phyloP scores from a whole-genome alignment of 2,888 invertebrate species.

The Arenicola marina region DNA sequence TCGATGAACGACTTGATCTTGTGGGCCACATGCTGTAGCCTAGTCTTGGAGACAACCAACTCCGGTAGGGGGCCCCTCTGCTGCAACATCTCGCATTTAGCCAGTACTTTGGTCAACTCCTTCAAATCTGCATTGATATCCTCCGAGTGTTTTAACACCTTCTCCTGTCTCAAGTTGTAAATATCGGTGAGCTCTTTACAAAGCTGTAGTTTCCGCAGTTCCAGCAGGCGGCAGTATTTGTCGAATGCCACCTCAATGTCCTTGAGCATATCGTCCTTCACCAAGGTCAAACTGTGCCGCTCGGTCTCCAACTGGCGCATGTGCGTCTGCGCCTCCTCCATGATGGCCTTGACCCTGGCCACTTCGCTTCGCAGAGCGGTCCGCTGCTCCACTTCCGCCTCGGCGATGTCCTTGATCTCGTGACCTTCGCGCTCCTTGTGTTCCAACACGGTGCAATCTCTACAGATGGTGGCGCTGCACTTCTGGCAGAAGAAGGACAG shows the following conservation, averaged over 20 bases:
- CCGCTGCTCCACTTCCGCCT: constrained; percentile 24
- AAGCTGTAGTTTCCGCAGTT: constrained; percentile 19
- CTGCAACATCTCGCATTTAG: constrained; percentile 9
- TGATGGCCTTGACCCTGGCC: constrained; percentile 5
- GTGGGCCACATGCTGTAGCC: constrained; percentile 2
- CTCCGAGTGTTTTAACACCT: not conserved
- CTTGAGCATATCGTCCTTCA: constrained; percentile 13
- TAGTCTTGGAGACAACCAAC: constrained; percentile 12
- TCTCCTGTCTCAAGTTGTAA: constrained; percentile 5
- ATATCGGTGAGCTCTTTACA: constrained; percentile 13
- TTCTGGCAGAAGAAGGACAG: constrained; percentile 34
- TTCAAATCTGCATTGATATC: not conserved
- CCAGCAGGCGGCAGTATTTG: constrained; percentile 12
- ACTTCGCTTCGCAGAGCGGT: constrained; percentile 16
- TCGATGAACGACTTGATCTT: not conserved
- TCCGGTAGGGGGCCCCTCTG: constrained; percentile 18
- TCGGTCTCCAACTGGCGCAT: constrained; percentile 19
- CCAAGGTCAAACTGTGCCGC: constrained; percentile 13
- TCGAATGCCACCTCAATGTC: constrained; percentile 26
- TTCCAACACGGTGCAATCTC: constrained; percentile 34
- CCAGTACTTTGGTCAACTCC: not conserved
- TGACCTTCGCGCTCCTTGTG: constrained; percentile 30
- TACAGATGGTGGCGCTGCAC: constrained; percentile 25
- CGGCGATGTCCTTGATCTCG: constrained; percentile 21
- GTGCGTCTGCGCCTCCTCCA: constrained; percentile 8